These are phyloP conservation scores for Sceloporus tristichus DNA, from an alignment of 2,113 vertebrate genomes.

Conservation along the genomic window DNA sequence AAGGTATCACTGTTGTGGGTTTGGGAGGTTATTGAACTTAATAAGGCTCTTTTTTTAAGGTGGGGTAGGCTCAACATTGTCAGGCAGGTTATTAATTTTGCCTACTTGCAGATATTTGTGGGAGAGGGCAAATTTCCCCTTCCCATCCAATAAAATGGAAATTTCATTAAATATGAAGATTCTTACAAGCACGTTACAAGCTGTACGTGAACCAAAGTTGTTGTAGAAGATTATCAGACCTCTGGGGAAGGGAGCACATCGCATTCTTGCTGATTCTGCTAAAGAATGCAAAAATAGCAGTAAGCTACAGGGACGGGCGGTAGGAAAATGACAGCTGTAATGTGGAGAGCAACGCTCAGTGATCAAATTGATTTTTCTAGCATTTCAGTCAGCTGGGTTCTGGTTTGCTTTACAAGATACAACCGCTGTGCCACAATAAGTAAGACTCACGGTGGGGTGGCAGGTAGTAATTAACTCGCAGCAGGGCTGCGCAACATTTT, in stretches of 20 bases:
- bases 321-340: background rate
- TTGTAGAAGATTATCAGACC: background rate
- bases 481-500: background rate
- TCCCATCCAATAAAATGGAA: too few relatives aligned
- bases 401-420: background rate
- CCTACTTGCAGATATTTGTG: too few relatives aligned
- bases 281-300: background rate
- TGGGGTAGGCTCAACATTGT: too few relatives aligned
- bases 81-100: too few relatives aligned
- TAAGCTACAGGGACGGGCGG: background rate
- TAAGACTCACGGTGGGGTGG: background rate
- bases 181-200: too few relatives aligned
- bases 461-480: background rate
- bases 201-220: background rate
- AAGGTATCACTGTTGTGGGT: too few relatives aligned
- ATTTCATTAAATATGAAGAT: too few relatives aligned
- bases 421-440: background rate
- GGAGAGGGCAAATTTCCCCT: too few relatives aligned
- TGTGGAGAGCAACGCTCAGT: background rate
- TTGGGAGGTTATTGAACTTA: too few relatives aligned
- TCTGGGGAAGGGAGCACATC: background rate
- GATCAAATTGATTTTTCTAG: constrained; percentile 16
- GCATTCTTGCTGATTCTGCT: background rate
- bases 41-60: too few relatives aligned
- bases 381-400: background rate